Base-by-base conservation (phyloP, 2,888 invertebrate genomes). In the Drosophila peninsularis region DNA sequence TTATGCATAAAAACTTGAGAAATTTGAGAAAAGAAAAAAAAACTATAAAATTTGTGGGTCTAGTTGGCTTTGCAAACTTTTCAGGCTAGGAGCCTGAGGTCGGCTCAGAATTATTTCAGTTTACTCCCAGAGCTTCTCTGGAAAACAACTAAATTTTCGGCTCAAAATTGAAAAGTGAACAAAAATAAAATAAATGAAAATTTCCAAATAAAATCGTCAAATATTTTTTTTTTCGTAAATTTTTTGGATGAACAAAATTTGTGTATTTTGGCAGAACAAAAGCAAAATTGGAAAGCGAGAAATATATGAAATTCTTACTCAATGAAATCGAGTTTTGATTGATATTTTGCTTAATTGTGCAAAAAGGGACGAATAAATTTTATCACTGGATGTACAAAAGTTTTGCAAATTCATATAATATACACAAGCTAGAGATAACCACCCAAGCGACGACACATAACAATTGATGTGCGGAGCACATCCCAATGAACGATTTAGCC, bases 91-190 rank as follows among this genome's bases (percentile, higher is more conserved):
- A 19, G 36, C 27, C 44, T 32, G 10, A 1, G 0, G 0, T 14
- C 45, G 10, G 1, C 6, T 5, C 13, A 5, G 17, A 17, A 17
- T 3, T 24, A 13, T n/a, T 44, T 61, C 36, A 72, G 74, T 72
- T 30, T 27, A 10, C 14, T 11, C n/a, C 36, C 56, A 54, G 56
- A 56, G 21, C 56, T 62, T 10, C 4, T 19, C 44, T 44, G 42
- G 39, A 4, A 14, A 73, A 53, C 60, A 71, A 13, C 41, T 17
- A 14, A 21, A n/a, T 30, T 62, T 58, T 72, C 39, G 68, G 37
- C n/a, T 32, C 17, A 3, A 68, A 74, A 67, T 42, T 54, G 0
- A 1, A 7, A 49, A n/a, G 44, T 57, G 14, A 19, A 42, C n/a
- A 42, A 3, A 42, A 14, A 14, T 21, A 14, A 11, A 19, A 41